phyloP scores from a whole-genome alignment of 2,113 vertebrate species.

The Prochilodus magdalenae region DNA sequence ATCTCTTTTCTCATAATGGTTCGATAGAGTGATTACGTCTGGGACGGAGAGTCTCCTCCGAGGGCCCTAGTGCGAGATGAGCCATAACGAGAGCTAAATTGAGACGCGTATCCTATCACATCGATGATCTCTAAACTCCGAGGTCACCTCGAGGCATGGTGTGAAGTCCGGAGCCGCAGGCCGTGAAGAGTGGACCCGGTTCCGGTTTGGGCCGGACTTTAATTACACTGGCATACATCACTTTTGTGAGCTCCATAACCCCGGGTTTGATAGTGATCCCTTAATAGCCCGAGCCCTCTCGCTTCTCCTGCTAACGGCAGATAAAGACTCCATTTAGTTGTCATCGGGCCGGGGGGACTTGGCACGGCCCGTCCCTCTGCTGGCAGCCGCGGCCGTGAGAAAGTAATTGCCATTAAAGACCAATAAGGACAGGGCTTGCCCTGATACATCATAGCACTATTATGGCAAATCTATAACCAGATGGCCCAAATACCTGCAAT shows the following conservation, averaged over 20 bases:
- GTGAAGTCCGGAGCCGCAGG: too few species aligned
- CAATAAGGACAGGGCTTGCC: neutral
- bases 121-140: slow-evolving; percentile 38
- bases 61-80: slow-evolving; percentile 13
- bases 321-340: slow-evolving; percentile 19
- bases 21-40: slow-evolving; percentile 17
- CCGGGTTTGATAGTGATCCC: slow-evolving; percentile 6
- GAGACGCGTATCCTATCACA: slow-evolving; percentile 20
- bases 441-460: slow-evolving; percentile 14
- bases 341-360: slow-evolving; percentile 6
- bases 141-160: neutral
- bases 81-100: slow-evolving; percentile 21
- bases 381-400: neutral
- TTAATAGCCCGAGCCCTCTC: slow-evolving; percentile 31
- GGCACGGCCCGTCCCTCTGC: neutral
- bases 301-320: slow-evolving; percentile 10
- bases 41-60: neutral
- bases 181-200: neutral
- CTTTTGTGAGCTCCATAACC: slow-evolving; percentile 13
- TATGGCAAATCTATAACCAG: slow-evolving; percentile 20
- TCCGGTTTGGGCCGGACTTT: neutral
- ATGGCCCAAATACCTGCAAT: neutral
- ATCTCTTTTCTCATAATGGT: slow-evolving; percentile 28
- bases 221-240: slow-evolving; percentile 20
- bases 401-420: slow-evolving; percentile 2